Evolutionary conservation across 2,888 invertebrate species (phyloP).

Genomic region (Ichneumoninae sp.): DNA sequence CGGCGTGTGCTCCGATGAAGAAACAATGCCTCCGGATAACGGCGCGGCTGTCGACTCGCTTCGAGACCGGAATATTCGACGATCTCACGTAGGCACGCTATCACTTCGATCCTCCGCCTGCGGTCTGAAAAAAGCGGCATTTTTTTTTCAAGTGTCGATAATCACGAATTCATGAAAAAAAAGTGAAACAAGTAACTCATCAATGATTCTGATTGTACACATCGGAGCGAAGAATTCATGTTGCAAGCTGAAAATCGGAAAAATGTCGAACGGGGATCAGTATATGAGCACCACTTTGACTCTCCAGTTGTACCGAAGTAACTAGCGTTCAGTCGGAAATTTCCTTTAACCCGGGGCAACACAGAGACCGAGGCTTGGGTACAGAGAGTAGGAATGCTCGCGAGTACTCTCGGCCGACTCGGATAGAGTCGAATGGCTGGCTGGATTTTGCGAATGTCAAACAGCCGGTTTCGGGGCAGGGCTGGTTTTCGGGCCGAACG

Average conservation of each 20-base stretch:
- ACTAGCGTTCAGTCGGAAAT: conserved; percentile 39
- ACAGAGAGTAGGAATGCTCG: conserved; percentile 49
- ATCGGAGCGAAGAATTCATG: not conserved
- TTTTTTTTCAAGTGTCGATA: not conserved
- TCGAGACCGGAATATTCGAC: conserved; percentile 27
- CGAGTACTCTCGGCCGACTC: conserved; percentile 38
- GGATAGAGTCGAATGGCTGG: conserved; percentile 19
- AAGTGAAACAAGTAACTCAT: too few relatives aligned
- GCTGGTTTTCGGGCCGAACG: conserved; percentile 38
- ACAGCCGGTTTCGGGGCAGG: conserved; percentile 14
- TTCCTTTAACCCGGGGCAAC: conserved; percentile 31
- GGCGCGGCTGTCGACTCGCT: not conserved
- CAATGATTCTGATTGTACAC: not conserved
- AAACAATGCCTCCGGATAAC: conserved; percentile 22
- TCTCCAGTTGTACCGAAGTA: not conserved
- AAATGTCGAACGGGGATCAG: not conserved
- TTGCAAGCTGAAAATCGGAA: not conserved
- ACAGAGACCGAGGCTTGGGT: conserved; percentile 20
- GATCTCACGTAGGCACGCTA: conserved; percentile 38
- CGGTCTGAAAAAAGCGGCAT: not conserved
- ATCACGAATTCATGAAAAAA: not conserved
- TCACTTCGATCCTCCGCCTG: not conserved
- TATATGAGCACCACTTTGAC: not conserved
- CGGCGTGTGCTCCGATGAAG: conserved; percentile 4
- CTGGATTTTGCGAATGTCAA: conserved; percentile 55